Percentiles rank a stretch among this genome's conserved stretches.
Conservation (phyloP, 2,113 vertebrate species). For the Rousettus leschenaultii region DNA sequence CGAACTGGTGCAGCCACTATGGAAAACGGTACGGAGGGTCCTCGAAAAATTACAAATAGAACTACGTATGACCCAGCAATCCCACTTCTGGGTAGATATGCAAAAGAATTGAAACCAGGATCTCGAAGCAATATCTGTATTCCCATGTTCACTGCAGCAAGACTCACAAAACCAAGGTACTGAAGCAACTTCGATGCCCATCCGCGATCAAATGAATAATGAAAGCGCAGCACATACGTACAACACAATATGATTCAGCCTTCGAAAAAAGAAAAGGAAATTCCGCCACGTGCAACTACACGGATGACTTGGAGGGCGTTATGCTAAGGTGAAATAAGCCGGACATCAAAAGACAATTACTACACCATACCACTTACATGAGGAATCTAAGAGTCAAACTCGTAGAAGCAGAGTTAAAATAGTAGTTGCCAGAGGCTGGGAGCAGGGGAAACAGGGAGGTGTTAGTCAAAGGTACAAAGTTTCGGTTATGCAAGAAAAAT, state of each 20-base stretch:
- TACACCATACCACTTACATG: not conserved
- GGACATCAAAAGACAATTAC: not conserved
- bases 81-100: not conserved
- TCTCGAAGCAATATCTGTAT: not conserved
- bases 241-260: not conserved
- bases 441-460: not conserved
- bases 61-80: not conserved
- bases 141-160: not conserved
- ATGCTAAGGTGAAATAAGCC: not conserved
- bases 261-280: not conserved
- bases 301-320: not conserved
- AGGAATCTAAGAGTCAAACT: not conserved
- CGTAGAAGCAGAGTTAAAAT: not conserved
- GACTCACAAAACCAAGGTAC: not conserved
- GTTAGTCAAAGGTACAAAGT: not conserved
- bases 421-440: not conserved
- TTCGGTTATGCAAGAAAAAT: not conserved
- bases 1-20: not conserved
- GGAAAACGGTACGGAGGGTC: not conserved
- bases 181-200: not conserved
- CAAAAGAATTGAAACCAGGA: not conserved
- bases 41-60: not conserved
- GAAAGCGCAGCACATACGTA: not conserved
- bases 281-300: not conserved
- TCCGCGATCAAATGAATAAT: not conserved